A percentile compares a stretch with the other conserved stretches of the same genome.
Conservation (phyloP, 2,888 invertebrate genomes). For the Leptopterna dolabrata region DNA sequence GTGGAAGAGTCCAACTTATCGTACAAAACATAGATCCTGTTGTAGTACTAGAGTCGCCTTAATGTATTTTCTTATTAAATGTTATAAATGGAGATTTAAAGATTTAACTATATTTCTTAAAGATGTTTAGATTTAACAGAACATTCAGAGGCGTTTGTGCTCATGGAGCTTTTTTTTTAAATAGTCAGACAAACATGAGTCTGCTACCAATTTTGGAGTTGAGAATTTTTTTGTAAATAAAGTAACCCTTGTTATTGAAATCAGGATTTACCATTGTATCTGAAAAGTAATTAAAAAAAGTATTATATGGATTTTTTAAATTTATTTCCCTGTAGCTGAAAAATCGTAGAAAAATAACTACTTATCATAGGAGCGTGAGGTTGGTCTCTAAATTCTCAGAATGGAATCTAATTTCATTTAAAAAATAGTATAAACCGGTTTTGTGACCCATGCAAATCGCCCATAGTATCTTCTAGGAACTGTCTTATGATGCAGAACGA, state of each 20-base stretch:
- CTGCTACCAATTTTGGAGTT: not conserved
- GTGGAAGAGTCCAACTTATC: not conserved
- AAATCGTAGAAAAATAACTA: too few species aligned
- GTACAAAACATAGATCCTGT: not conserved
- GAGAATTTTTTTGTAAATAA: not conserved
- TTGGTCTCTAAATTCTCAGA: too few species aligned
- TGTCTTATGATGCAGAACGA: too few species aligned
- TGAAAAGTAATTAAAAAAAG: not conserved
- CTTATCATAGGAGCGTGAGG: too few species aligned
- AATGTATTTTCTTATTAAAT: slow-evolving; percentile 23
- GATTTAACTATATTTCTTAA: not conserved
- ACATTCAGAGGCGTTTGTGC: not conserved
- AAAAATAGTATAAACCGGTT: too few species aligned
- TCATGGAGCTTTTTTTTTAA: not conserved
- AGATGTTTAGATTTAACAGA: not conserved
- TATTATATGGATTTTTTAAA: not conserved
- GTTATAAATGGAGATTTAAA: not conserved
- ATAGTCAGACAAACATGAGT: not conserved
- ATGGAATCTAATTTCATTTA: too few species aligned
- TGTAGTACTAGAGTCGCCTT: slow-evolving; percentile 21
- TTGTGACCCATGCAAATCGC: too few species aligned
- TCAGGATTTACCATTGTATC: slow-evolving; percentile 3
- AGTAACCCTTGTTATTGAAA: not conserved
- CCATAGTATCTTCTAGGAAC: too few species aligned
- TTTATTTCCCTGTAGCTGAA: too few species aligned